phyloP scores from a whole-genome alignment of 2,113 vertebrate genomes.

The Toxotes jaculatrix region DNA sequence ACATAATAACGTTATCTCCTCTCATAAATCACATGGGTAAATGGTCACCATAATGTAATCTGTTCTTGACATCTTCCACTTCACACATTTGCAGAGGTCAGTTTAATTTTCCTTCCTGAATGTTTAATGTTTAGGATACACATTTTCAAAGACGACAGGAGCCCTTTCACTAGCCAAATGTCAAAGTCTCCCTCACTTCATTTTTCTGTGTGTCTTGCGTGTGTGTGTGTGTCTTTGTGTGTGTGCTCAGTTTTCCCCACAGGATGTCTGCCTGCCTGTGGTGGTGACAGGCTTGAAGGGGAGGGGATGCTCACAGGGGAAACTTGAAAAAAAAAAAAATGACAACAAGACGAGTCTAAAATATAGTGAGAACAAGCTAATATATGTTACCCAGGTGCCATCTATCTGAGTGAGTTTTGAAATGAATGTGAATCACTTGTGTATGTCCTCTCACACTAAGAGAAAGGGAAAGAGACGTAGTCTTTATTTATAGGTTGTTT shows the following conservation, averaged over 20 bases:
- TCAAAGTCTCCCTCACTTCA: slow-evolving; percentile 67
- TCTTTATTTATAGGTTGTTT: slow-evolving; percentile 5
- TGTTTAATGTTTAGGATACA: slow-evolving; percentile 65
- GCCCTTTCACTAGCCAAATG: slow-evolving; percentile 65
- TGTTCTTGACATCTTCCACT: slow-evolving; percentile 63
- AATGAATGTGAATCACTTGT: slow-evolving; percentile 23
- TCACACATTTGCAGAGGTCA: slow-evolving; percentile 62
- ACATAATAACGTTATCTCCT: slow-evolving; percentile 50
- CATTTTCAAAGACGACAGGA: slow-evolving; percentile 61
- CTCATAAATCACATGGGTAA: slow-evolving; percentile 59
- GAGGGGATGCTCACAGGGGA: slow-evolving; percentile 47
- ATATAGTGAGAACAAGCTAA: slow-evolving; percentile 25
- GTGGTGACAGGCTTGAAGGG: slow-evolving; percentile 68
- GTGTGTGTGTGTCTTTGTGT: slow-evolving; percentile 38
- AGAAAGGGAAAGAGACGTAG: not conserved
- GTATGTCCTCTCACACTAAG: not conserved
- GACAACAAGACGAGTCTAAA: slow-evolving; percentile 61
- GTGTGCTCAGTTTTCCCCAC: slow-evolving; percentile 47
- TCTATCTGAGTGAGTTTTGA: slow-evolving; percentile 19
- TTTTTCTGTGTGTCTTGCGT: slow-evolving; percentile 42
- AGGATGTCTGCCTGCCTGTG: slow-evolving; percentile 63
- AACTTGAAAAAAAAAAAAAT: slow-evolving; percentile 35
- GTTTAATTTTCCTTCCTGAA: slow-evolving; percentile 65
- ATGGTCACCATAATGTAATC: slow-evolving; percentile 58
- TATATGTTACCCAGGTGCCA: slow-evolving; percentile 13